Evolutionary conservation across 2,888 invertebrate species (phyloP).

Genomic region (Scrobipalpa atriplicella): DNA sequence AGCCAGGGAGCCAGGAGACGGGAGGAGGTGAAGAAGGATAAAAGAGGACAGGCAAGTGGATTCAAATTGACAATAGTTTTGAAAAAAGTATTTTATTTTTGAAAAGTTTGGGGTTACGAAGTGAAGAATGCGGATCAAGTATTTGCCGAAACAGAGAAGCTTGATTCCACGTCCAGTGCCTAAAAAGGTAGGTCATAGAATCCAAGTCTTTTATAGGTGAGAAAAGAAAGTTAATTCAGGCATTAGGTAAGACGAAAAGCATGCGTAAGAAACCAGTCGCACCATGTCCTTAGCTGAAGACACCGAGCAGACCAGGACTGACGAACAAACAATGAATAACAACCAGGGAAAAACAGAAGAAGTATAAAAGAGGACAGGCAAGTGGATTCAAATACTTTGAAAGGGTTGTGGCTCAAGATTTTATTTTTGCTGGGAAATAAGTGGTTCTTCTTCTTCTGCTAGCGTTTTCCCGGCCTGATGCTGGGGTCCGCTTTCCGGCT

Average conservation of each 20-base stretch:
- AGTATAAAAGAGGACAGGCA: not conserved
- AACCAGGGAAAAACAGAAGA: too few species aligned
- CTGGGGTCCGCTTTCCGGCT: too few species aligned
- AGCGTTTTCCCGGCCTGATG: too few species aligned
- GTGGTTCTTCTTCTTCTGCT: too few species aligned
- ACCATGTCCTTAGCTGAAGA: too few species aligned
- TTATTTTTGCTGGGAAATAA: too few species aligned
- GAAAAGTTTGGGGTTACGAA: not conserved
- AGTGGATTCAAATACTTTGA: not conserved
- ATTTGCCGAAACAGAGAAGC: conserved; percentile 6
- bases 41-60: conserved; percentile 42
- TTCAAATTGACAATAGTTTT: not conserved
- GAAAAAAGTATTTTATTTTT: not conserved
- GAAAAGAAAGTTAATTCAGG: too few species aligned
- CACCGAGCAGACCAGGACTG: too few species aligned
- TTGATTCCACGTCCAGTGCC: conserved; percentile 18
- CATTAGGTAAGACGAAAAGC: too few species aligned
- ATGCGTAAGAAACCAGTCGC: too few species aligned
- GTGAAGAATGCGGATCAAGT: conserved; percentile 13
- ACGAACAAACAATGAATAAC: too few species aligned
- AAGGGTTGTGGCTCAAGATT: too few species aligned
- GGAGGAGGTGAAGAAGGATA: conserved; percentile 40
- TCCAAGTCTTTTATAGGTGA: not conserved
- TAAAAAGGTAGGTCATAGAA: not conserved
- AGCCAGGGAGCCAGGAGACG: conserved; percentile 37